These are phyloP conservation scores for Petrocephalus sullivani DNA, from an alignment of 2,797 vertebrate genomes.

Conservation along the genomic window DNA sequence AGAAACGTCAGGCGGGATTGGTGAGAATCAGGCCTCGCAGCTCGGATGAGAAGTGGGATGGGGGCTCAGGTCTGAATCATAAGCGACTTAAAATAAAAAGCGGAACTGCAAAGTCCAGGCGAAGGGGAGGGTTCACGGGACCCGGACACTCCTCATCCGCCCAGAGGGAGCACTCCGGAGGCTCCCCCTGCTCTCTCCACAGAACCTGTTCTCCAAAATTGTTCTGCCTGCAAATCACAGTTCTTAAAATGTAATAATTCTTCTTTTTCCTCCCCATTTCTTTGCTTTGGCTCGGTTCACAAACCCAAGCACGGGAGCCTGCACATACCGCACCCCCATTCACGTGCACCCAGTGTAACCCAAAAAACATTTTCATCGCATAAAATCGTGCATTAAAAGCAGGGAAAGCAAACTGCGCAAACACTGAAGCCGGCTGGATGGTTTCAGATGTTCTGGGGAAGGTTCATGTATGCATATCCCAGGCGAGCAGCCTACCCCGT, in stretches of 20 bases:
- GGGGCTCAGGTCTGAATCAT: not conserved
- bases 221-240: not conserved
- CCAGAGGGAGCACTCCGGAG: not conserved
- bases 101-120: not conserved
- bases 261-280: not conserved
- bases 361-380: not conserved
- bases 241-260: not conserved
- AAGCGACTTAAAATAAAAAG: not conserved
- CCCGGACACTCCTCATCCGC: not conserved
- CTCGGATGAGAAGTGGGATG: not conserved
- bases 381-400: not conserved
- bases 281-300: not conserved
- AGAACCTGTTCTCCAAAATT: not conserved
- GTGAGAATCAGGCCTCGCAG: not conserved
- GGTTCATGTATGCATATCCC: not conserved
- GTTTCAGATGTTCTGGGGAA: not conserved
- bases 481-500: slow-evolving; percentile 1
- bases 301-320: not conserved
- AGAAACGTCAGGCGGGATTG: not conserved
- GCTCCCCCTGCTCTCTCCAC: not conserved
- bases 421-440: not conserved
- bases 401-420: not conserved
- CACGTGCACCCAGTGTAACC: not conserved
- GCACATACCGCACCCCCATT: not conserved
- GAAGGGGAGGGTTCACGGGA: not conserved